Conservation (phyloP, 1,140 invertebrate genomes). For the Drosophila busckii region DNA sequence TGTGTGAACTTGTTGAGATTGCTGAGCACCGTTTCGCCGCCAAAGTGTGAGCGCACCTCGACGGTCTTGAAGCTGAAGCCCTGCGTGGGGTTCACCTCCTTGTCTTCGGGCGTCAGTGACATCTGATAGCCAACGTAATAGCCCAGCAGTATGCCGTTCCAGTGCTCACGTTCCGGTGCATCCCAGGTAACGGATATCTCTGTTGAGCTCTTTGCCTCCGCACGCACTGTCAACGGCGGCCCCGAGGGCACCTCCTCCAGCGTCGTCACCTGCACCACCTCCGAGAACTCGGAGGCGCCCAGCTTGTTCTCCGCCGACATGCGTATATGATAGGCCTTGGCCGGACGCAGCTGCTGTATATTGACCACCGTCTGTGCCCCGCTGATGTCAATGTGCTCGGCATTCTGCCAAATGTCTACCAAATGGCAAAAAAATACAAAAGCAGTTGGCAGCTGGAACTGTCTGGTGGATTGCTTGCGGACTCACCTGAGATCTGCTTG, state of each 20-base stretch:
- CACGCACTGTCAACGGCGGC: conserved; percentile 89
- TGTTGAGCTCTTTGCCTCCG: conserved; percentile 92
- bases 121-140: conserved; percentile 96
- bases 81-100: conserved; percentile 74
- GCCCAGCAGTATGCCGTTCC: conserved; percentile 94
- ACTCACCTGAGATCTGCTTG: conserved; percentile 88
- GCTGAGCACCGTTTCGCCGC: conserved; percentile 83
- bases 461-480: neutral
- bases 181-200: conserved; percentile 94
- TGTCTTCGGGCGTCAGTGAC: conserved; percentile 78
- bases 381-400: conserved; percentile 88
- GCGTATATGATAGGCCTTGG: conserved; percentile 93
- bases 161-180: conserved; percentile 90
- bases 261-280: conserved; percentile 89
- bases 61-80: conserved; percentile 87
- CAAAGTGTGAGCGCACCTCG: conserved; percentile 83
- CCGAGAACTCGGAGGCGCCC: conserved; percentile 91
- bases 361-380: conserved; percentile 88
- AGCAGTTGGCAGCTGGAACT: neutral
- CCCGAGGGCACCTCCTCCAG: conserved; percentile 94
- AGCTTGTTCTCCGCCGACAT: conserved; percentile 93
- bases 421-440: neutral
- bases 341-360: conserved; percentile 89
- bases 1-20: conserved; percentile 90
- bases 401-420: conserved; percentile 80